phyloP scores from a whole-genome alignment of 2,113 vertebrate genomes.

The Saimiri boliviensis region DNA sequence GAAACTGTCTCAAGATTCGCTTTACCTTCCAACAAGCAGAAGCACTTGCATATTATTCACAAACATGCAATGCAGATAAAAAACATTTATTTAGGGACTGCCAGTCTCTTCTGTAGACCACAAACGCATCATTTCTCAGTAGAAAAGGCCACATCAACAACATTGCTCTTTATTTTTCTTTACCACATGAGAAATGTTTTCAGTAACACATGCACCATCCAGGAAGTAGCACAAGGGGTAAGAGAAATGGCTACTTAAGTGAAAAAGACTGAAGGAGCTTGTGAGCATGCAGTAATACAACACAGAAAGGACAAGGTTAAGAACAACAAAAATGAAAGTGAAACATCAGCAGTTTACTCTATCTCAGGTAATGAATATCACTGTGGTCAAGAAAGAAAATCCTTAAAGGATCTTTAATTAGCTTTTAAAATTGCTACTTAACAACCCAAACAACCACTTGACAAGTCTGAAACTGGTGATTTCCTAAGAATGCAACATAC shows the following conservation, averaged over 20 bases:
- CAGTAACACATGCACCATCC: background rate
- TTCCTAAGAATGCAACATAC: background rate
- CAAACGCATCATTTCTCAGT: conserved; percentile 21
- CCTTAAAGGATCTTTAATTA: background rate
- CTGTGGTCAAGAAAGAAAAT: background rate
- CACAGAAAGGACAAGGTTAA: background rate
- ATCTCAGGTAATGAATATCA: background rate
- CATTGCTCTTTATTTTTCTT: conserved; percentile 1
- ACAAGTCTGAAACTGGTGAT: background rate
- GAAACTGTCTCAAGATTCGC: conserved; percentile 23
- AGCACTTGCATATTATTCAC: background rate
- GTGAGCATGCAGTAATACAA: background rate
- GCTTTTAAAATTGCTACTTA: background rate
- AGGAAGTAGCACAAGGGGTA: background rate
- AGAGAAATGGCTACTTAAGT: conserved; percentile 23
- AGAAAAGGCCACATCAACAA: conserved; percentile 42
- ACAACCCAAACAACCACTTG: background rate
- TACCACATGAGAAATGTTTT: conserved; percentile 33
- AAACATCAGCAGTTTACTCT: background rate
- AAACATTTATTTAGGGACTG: conserved; percentile 3
- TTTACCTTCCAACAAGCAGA: background rate
- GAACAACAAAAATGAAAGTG: background rate
- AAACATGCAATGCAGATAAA: background rate
- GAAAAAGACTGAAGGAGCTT: background rate
- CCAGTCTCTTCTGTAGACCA: background rate